phyloP scores from a whole-genome alignment of 2,797 vertebrate genomes.

The Lateolabrax maculatus region DNA sequence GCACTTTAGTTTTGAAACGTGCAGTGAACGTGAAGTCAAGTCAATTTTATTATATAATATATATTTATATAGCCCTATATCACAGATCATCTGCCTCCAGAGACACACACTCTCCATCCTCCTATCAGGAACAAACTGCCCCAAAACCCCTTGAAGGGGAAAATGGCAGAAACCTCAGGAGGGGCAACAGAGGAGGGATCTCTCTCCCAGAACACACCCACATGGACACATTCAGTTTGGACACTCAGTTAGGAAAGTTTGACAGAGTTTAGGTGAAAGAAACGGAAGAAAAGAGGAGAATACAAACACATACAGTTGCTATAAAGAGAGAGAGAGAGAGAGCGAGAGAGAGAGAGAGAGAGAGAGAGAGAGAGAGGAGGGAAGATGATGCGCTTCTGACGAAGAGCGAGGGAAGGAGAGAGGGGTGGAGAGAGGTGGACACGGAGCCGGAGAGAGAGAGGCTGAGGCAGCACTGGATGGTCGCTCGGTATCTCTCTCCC shows the following conservation, averaged over 20 bases:
- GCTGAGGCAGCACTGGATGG: conserved; percentile 45
- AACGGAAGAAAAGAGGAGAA: neutral
- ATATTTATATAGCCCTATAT: neutral
- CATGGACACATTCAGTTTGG: neutral
- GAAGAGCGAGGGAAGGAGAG: conserved; percentile 32
- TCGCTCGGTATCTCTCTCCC: conserved; percentile 3
- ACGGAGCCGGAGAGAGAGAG: conserved; percentile 51
- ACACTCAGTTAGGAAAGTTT: conserved; percentile 4
- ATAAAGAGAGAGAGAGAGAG: neutral
- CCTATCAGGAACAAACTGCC: no score
- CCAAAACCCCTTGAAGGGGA: no score
- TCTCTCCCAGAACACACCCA: neutral
- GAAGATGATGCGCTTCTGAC: conserved; percentile 54
- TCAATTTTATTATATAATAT: no score
- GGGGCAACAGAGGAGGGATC: neutral
- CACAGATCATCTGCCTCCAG: neutral
- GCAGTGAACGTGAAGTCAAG: neutral
- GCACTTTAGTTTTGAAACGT: no score
- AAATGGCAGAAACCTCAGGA: neutral
- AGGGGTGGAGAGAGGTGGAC: conserved; percentile 39
- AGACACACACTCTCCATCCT: no score
- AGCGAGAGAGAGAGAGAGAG: neutral
- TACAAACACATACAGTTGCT: neutral
- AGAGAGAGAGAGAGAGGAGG: neutral
- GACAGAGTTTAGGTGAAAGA: neutral